phyloP scores from a whole-genome alignment of 2,888 invertebrate genomes.

The Emesis furor region DNA sequence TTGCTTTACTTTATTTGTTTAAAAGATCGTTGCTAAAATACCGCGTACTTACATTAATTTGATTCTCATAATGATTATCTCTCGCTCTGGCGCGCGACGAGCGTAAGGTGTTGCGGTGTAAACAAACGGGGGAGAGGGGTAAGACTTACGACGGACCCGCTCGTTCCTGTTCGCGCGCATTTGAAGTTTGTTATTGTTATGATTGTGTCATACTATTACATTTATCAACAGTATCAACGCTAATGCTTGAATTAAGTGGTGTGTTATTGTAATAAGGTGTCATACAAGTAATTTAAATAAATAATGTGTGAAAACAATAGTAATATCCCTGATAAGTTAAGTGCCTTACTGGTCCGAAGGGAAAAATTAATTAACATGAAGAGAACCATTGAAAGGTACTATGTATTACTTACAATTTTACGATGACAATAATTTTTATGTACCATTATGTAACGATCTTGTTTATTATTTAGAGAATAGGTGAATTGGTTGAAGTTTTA shows the following conservation, averaged over 20 bases:
- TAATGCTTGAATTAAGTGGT: no score
- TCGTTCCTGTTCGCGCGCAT: neutral
- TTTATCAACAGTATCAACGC: no score
- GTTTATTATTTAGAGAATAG: conserved; percentile 33
- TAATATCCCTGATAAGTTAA: conserved; percentile 35
- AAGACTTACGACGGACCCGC: neutral
- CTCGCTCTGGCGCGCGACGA: conserved; percentile 3
- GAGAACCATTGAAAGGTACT: conserved; percentile 40
- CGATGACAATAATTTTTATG: conserved; percentile 34
- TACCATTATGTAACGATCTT: conserved; percentile 31
- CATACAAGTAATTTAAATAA: conserved; percentile 16
- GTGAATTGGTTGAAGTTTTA: conserved; percentile 24
- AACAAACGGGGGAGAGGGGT: neutral
- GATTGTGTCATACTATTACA: neutral
- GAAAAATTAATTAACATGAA: conserved; percentile 50
- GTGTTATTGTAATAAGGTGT: conserved; percentile 4
- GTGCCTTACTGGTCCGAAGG: conserved; percentile 45
- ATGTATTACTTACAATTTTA: conserved; percentile 32
- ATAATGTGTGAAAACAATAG: conserved; percentile 40
- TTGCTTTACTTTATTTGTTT: conserved; percentile 14
- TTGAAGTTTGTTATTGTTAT: neutral
- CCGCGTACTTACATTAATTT: conserved; percentile 17
- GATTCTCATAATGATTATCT: conserved; percentile 10
- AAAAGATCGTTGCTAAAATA: conserved; percentile 6
- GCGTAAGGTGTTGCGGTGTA: neutral